Evolutionary conservation across 2,113 vertebrate genomes (phyloP), one percentile per base, ranked within the genome.

Genomic region (Gopherus flavomarginatus): DNA sequence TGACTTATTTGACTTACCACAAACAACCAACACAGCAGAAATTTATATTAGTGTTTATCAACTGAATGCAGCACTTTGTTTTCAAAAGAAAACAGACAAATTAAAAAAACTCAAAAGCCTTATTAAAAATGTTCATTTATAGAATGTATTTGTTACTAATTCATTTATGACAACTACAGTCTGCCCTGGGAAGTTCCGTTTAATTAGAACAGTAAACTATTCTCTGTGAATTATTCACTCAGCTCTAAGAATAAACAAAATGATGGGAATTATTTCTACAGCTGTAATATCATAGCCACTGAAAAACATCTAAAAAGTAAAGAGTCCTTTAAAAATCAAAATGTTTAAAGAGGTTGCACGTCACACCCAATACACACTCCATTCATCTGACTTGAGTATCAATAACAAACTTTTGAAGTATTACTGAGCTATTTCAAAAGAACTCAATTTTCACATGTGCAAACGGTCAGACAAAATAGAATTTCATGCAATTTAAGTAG

Each of bases 211-310:
- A n/a, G 3, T 52, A 5, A 35, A 1, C 4, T 90, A 22, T 83
- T 88, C 22, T 72, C 12, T 93, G 8, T 35, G 52, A 69, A 13
- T 57, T 75, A 72, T 27, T 85, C 1, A 24, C 17, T 50, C 83
- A 89, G 83, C 35, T 96, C 19, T 38, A 82, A 90, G 10, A 86
- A 54, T 5, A 56, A 5, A 84, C 82, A 50, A 50, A 50, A 50
- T 1, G 0, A 1, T 56, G 9, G 38, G 22, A 53, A 3, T 81
- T 0, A 0, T 29, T 2, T 78, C 29, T 50, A 31, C 83, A 14
- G 0, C 10, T 88, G 5, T 3, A 81, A 26, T 17, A 53, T 1
- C 3, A 1, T 3, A 0, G 0, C 3, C 2, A 1, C 59, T 3
- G 14, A 12, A 87, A 59, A 0, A 53, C 0, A 1, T 2, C 47